phyloP scores from a whole-genome alignment of 2,113 vertebrate genomes.

The Ancistrus triradiatus region DNA sequence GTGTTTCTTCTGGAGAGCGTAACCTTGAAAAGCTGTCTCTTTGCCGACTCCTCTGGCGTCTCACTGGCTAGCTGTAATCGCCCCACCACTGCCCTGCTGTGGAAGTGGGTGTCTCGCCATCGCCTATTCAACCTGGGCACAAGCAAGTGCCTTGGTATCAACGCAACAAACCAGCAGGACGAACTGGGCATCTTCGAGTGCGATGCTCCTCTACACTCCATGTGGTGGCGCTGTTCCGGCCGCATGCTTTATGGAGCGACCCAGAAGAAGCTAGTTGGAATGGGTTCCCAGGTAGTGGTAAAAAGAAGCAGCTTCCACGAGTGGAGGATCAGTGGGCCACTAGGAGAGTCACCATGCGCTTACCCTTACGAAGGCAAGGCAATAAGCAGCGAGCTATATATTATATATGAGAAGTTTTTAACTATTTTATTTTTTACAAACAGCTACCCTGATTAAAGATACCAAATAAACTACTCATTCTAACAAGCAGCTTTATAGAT shows the following conservation, averaged over 20 bases:
- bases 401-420: no score
- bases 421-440: no score
- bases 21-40: slow-evolving; percentile 70
- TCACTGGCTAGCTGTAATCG: slow-evolving; percentile 74
- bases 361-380: slow-evolving; percentile 81
- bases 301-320: slow-evolving; percentile 59
- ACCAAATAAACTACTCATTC: no score
- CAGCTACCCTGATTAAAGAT: no score
- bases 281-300: slow-evolving; percentile 68
- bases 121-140: slow-evolving; percentile 82
- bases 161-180: slow-evolving; percentile 65
- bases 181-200: slow-evolving; percentile 75
- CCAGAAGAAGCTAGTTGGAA: slow-evolving; percentile 69
- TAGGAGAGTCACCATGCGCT: slow-evolving; percentile 76
- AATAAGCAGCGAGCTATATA: no score
- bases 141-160: slow-evolving; percentile 80
- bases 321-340: slow-evolving; percentile 78
- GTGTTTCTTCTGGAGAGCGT: slow-evolving; percentile 82
- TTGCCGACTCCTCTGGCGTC: slow-evolving; percentile 61
- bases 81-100: slow-evolving; percentile 76
- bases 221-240: slow-evolving; percentile 80
- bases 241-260: slow-evolving; percentile 68
- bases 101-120: slow-evolving; percentile 89
- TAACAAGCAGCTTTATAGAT: no score
- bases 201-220: slow-evolving; percentile 59